Percentiles rank a stretch among this genome's conserved stretches.
Evolutionary conservation across 2,888 invertebrate species (phyloP).

Genomic region (Melieria omissa): DNA sequence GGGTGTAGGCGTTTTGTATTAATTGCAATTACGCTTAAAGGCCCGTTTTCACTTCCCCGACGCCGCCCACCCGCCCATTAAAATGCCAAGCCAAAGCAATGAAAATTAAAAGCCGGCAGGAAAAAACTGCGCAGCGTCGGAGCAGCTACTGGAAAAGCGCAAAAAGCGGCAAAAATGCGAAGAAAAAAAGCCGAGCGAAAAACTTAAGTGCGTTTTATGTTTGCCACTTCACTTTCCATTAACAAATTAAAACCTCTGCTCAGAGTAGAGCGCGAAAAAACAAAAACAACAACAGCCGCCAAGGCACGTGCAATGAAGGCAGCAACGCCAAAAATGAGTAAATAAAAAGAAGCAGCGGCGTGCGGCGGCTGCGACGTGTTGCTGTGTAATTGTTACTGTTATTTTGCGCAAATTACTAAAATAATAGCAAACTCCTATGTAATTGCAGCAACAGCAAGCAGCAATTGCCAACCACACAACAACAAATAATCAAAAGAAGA

Average conservation of each 20-base stretch:
- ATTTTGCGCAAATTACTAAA: slow-evolving; percentile 27
- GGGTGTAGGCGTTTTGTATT: too few relatives aligned
- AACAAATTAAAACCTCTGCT: slow-evolving; percentile 34
- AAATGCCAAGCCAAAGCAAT: too few relatives aligned
- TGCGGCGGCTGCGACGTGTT: slow-evolving; percentile 16
- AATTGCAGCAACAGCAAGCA: not conserved
- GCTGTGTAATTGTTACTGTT: slow-evolving; percentile 25
- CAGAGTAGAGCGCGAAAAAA: slow-evolving; percentile 23
- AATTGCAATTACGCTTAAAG: too few relatives aligned
- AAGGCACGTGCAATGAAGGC: not conserved
- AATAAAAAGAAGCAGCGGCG: not conserved
- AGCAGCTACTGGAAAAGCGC: too few relatives aligned
- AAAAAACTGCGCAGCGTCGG: too few relatives aligned
- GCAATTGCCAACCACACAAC: not conserved
- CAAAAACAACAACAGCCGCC: slow-evolving; percentile 12
- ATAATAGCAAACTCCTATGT: not conserved
- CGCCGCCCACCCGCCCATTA: too few relatives aligned
- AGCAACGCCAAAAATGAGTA: not conserved
- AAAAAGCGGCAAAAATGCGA: too few relatives aligned
- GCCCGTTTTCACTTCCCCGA: too few relatives aligned
- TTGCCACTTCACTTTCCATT: slow-evolving; percentile 35
- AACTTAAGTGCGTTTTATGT: slow-evolving; percentile 30
- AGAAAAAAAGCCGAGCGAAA: too few relatives aligned
- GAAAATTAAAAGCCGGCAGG: too few relatives aligned
- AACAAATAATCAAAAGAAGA: not conserved